Evolutionary conservation across 2,888 invertebrate species (phyloP).

Genomic region (Nematopogon swammerdamellus): DNA sequence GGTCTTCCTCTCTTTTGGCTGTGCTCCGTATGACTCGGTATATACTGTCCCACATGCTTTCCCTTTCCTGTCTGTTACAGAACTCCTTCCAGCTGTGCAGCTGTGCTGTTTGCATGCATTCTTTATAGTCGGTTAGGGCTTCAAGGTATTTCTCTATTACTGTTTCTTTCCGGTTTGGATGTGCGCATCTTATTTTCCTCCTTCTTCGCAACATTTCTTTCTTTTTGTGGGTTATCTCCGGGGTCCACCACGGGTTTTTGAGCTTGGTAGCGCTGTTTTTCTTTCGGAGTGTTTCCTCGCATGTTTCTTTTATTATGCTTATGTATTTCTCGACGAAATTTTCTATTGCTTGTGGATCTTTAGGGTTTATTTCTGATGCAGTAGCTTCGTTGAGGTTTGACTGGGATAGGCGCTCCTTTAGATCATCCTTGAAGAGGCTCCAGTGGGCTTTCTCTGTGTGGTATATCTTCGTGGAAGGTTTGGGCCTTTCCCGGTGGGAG

Average conservation of each 20-base stretch:
- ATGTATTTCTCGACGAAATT: slow-evolving; percentile 7
- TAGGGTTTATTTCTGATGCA: slow-evolving; percentile 1
- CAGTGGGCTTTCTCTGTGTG: slow-evolving; percentile 8
- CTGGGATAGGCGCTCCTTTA: background rate
- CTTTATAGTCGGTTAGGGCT: slow-evolving; percentile 3
- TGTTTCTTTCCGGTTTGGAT: background rate
- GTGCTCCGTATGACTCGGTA: slow-evolving; percentile 8
- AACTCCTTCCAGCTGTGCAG: slow-evolving; percentile 8
- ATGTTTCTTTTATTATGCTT: slow-evolving; percentile 5
- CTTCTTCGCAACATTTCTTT: background rate
- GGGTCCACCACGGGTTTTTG: slow-evolving; percentile 6
- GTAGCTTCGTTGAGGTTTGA: background rate
- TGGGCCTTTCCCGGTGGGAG: background rate
- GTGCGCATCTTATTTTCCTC: slow-evolving; percentile 4
- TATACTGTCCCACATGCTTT: slow-evolving; percentile 8
- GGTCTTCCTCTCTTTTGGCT: background rate
- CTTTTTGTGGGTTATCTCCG: background rate
- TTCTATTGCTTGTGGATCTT: slow-evolving; percentile 1
- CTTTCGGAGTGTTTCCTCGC: background rate
- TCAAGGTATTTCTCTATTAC: slow-evolving; percentile 6
- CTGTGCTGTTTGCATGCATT: slow-evolving; percentile 2
- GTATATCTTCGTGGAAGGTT: slow-evolving; percentile 3
- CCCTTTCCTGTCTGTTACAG: slow-evolving; percentile 7
- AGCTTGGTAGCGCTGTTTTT: background rate
- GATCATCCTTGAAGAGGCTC: slow-evolving; percentile 1